phyloP scores from a whole-genome alignment of 2,888 invertebrate genomes.

The Dicyrtomina minuta region DNA sequence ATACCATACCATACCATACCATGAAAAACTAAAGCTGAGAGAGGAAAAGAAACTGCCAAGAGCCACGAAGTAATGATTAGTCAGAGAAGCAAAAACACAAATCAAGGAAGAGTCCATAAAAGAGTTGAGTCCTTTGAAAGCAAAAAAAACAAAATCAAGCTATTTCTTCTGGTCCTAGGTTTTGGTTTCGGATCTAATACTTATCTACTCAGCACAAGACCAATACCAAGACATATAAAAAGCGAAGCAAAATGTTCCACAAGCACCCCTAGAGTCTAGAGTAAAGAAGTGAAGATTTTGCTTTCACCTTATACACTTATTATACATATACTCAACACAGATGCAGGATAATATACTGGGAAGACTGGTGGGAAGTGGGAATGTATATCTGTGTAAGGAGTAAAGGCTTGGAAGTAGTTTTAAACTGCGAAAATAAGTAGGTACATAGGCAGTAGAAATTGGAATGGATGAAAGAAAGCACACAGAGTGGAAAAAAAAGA shows the following conservation, averaged over 20 bases:
- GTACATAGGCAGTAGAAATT: neutral
- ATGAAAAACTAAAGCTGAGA: neutral
- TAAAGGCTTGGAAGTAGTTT: too few relatives aligned
- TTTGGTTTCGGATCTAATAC: neutral
- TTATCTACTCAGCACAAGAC: neutral
- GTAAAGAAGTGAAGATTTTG: constrained; percentile 2
- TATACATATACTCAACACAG: too few relatives aligned
- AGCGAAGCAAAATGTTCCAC: neutral
- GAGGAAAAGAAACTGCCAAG: constrained; percentile 8
- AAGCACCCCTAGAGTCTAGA: neutral
- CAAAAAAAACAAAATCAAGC: constrained; percentile 10
- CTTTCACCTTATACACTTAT: constrained; percentile 3
- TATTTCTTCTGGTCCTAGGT: neutral
- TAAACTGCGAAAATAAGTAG: neutral
- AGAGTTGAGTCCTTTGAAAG: neutral
- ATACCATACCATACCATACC: too few relatives aligned
- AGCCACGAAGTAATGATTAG: constrained; percentile 18
- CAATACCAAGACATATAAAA: neutral
- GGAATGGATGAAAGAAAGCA: constrained; percentile 8
- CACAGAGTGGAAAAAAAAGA: constrained; percentile 8
- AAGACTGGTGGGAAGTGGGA: too few relatives aligned
- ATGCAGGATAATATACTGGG: neutral
- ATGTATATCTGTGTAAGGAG: too few relatives aligned
- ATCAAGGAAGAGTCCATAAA: neutral
- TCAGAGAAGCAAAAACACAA: constrained; percentile 9